Evolutionary conservation across 2,797 vertebrate species (phyloP), one percentile per base, ranked within the genome.

Genomic region (Lycodopsis pacificus): DNA sequence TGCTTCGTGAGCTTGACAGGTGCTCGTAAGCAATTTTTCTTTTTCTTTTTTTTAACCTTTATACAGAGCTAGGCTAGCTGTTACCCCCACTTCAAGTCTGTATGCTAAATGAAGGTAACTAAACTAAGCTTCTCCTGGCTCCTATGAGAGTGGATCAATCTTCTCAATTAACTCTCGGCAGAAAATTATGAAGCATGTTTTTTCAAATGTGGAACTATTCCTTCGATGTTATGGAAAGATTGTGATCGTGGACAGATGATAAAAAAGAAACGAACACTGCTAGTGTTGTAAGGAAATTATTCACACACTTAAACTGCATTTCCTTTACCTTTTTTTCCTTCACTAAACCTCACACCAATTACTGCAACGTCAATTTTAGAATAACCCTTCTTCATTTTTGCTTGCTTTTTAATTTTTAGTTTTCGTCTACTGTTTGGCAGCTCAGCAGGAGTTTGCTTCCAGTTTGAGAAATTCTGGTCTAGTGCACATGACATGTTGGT

Each of bases 371-470:
- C 40, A 27, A 40, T 49, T 73, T 54, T 6, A 49, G 5, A 54
- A 71, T 15, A 15, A 56, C 6, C 65, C 32, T 48, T 56, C 17
- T 61, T 80, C 56, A 57, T 67, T 49, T 4, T 0, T 53, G 27
- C 51, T 56, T 20, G 20, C 64, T 74, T 71, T 56, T 20, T 67
- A 1, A 36, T 64, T 64, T 34, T 61, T n/a, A 27, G 34, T 69
- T 58, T 65, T 51, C 11, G 68, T 59, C 73, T 56, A 30, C 0
- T 62, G 64, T 59, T 58, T 65, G 70, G 65, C 64, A 65, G 63
- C 64, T 19, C 44, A 64, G 59, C 46, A n/a, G 74, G 34, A 62
- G 49, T 73, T 67, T 65, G 56, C 71, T 63, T 48, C 74, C 80
- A 81, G 67, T 49, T 57, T 73, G 2, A 54, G 54, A 42, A 62